Evolutionary conservation across 2,113 vertebrate species (phyloP).

Genomic region (Oceanites oceanicus): DNA sequence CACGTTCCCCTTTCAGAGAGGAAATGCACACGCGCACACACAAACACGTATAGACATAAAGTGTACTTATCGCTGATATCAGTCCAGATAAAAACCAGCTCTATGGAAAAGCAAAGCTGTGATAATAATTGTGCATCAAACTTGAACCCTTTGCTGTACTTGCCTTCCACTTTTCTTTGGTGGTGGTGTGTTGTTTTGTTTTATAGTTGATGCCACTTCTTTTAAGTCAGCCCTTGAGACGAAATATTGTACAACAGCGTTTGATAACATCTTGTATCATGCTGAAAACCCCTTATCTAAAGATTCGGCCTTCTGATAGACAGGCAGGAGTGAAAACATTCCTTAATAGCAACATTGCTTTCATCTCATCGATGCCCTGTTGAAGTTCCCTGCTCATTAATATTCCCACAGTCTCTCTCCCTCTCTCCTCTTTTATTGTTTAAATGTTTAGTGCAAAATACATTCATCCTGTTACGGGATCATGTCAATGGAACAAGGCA

Average conservation of each 20-base stretch:
- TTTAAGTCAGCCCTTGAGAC: constrained; percentile 81
- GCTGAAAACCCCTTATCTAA: constrained; percentile 81
- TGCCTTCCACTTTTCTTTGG: constrained; percentile 54
- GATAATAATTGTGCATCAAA: constrained; percentile 50
- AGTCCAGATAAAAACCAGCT: constrained; percentile 62
- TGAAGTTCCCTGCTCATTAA: constrained; percentile 49
- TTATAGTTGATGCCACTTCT: constrained; percentile 79
- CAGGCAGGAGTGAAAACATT: constrained; percentile 62
- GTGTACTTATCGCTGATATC: constrained; percentile 23
- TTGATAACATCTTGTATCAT: constrained; percentile 85
- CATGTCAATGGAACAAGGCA: constrained; percentile 32
- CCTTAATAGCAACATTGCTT: constrained; percentile 50
- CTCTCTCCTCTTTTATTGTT: constrained; percentile 32
- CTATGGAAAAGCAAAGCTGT: constrained; percentile 31
- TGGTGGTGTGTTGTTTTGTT: constrained; percentile 35
- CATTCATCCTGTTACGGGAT: constrained; percentile 46
- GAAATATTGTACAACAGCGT: constrained; percentile 79
- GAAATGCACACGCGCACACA: background rate
- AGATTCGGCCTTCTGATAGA: constrained; percentile 79
- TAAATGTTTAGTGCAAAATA: constrained; percentile 53
- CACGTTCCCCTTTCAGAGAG: background rate
- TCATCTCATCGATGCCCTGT: constrained; percentile 42
- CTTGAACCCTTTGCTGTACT: constrained; percentile 3
- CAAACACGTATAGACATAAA: background rate
- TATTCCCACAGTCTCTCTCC: background rate